phyloP scores from a whole-genome alignment of 2,797 vertebrate genomes.

The Neoniphon sammara region DNA sequence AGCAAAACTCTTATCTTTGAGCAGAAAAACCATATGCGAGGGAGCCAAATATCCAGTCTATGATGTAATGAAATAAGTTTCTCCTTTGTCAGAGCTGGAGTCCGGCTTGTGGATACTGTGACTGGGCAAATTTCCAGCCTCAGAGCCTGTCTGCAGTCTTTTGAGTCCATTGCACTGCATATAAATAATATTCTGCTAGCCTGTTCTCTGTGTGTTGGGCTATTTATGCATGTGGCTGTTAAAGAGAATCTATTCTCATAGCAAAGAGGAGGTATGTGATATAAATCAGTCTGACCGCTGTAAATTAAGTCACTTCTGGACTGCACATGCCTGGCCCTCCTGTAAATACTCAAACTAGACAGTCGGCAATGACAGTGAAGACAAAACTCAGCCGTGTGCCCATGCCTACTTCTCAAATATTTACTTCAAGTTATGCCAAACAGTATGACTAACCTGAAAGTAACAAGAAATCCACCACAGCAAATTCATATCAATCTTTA shows the following conservation, averaged over 20 bases:
- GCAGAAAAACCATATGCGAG: conserved; percentile 3
- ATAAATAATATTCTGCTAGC: conserved; percentile 41
- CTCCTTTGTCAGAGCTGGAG: conserved; percentile 48
- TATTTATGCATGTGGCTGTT: conserved; percentile 20
- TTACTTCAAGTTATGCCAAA: no score
- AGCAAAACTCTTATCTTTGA: neutral
- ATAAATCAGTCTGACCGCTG: neutral
- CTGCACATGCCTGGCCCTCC: no score
- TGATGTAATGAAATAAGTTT: conserved; percentile 63
- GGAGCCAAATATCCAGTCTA: conserved; percentile 46
- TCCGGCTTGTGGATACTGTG: conserved; percentile 46
- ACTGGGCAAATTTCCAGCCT: conserved; percentile 61
- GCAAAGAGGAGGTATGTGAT: neutral
- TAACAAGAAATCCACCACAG: conserved; percentile 47
- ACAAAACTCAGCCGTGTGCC: no score
- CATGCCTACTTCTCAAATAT: neutral
- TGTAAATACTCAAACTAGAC: no score
- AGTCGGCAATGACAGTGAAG: no score
- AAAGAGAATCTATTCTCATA: neutral
- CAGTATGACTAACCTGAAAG: neutral
- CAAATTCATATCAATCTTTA: conserved; percentile 89
- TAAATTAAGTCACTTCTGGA: neutral
- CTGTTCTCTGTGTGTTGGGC: conserved; percentile 7
- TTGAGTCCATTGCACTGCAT: conserved; percentile 37
- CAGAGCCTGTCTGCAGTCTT: conserved; percentile 48